phyloP scores from a whole-genome alignment of 2,888 invertebrate species.

The Ophion costatus region DNA sequence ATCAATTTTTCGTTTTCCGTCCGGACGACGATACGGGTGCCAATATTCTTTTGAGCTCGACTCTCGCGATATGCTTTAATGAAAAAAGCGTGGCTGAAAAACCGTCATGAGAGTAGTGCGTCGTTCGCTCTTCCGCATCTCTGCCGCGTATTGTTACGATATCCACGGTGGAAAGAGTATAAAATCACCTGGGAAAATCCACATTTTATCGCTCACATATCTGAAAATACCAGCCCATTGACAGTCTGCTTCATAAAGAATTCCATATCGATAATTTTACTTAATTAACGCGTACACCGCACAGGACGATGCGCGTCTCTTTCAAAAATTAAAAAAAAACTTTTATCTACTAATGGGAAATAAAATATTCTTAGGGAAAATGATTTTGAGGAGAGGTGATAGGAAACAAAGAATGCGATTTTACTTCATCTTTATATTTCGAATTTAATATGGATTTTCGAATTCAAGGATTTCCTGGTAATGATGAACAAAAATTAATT shows the following conservation, averaged over 20 bases:
- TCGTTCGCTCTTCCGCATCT: not conserved
- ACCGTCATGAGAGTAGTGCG: not conserved
- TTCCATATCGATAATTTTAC: not conserved
- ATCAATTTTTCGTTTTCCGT: conserved; percentile 21
- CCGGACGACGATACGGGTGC: conserved; percentile 3
- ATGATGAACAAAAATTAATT: not conserved
- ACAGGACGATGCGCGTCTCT: not conserved
- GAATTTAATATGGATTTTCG: not conserved
- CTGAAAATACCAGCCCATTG: not conserved
- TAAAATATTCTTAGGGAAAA: not conserved
- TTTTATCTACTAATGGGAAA: not conserved
- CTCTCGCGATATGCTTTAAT: not conserved
- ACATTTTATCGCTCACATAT: not conserved
- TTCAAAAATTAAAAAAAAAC: not conserved
- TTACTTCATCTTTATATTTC: not conserved
- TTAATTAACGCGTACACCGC: not conserved
- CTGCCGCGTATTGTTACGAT: not conserved
- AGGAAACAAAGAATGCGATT: not conserved
- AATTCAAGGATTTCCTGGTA: not conserved
- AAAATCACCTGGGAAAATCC: not conserved
- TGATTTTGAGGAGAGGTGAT: not conserved
- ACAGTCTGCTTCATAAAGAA: not conserved
- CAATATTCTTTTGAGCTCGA: not conserved
- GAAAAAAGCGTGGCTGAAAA: not conserved
- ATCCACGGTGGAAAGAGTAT: not conserved